Conservation (phyloP, 1,140 invertebrate species). For the Phenacoccus solenopsis region DNA sequence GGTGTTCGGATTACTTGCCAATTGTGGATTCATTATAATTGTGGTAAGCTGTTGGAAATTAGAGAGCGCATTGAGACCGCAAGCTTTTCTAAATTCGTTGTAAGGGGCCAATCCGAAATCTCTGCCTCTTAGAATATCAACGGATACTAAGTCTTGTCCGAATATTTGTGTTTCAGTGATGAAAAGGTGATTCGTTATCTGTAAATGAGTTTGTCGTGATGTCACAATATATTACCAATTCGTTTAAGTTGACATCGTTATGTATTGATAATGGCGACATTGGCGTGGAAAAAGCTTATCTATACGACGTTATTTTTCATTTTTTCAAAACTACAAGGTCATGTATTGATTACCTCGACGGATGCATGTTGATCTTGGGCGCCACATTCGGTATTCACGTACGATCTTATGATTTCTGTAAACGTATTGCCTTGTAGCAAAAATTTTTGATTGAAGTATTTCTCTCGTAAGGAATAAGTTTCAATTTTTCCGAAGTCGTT, state of each 20-base stretch:
- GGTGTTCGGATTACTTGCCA: no score
- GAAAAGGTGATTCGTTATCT: not conserved
- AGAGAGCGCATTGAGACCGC: slow-evolving; percentile 45
- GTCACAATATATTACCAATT: no score
- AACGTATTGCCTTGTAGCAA: not conserved
- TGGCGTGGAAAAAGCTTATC: no score
- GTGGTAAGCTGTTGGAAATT: slow-evolving; percentile 38
- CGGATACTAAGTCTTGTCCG: slow-evolving; percentile 18
- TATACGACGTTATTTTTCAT: no score
- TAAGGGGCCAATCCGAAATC: slow-evolving; percentile 85
- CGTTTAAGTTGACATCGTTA: no score
- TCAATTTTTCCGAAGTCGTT: not conserved
- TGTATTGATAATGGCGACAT: not conserved
- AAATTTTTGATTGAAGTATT: slow-evolving; percentile 2
- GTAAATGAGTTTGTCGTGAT: not conserved
- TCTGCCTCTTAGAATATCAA: slow-evolving; percentile 66
- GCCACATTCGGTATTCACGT: not conserved
- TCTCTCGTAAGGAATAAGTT: not conserved
- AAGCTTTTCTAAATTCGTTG: slow-evolving; percentile 59
- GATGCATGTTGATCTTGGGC: not conserved
- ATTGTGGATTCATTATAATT: not conserved
- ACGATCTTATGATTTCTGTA: not conserved
- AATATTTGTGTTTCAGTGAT: not conserved
- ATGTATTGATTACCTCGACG: not conserved
- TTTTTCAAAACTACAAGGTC: no score